These are phyloP conservation scores for Apistogramma diplotaenia DNA, from an alignment of 2,113 vertebrate genomes.

Conservation along the genomic window DNA sequence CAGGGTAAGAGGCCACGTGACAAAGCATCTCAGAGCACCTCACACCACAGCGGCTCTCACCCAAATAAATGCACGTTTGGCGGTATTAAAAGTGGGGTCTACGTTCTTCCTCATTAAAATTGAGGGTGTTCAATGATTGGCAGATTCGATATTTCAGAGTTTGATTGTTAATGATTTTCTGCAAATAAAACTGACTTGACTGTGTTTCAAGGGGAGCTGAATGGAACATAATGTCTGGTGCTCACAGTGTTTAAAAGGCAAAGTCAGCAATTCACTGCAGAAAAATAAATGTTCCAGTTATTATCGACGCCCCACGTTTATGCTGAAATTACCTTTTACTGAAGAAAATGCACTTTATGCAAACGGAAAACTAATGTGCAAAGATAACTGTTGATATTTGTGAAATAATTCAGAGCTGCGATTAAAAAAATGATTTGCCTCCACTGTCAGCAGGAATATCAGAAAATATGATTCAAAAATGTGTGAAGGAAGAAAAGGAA, in stretches of 20 bases:
- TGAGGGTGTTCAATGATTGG: not conserved
- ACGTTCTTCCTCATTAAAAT: too few relatives aligned
- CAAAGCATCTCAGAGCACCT: not conserved
- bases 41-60: not conserved
- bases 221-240: not conserved
- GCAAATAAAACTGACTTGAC: too few relatives aligned
- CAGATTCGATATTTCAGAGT: not conserved
- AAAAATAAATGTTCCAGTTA: not conserved
- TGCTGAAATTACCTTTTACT: not conserved
- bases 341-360: not conserved
- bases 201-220: too few relatives aligned
- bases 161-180: not conserved
- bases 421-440: not conserved
- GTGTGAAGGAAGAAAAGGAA: not conserved
- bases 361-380: not conserved
- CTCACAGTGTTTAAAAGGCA: not conserved
- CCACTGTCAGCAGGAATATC: not conserved
- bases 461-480: not conserved
- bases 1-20: constrained; percentile 80
- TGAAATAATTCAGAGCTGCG: not conserved
- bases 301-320: not conserved
- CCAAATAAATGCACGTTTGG: not conserved
- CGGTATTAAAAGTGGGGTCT: not conserved
- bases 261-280: not conserved
- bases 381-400: not conserved